A percentile compares a stretch with the other conserved stretches of the same genome.
These are phyloP conservation scores for Myoxocephalus aenaeus DNA, from an alignment of 2,797 vertebrate genomes.

Conservation along the genomic window DNA sequence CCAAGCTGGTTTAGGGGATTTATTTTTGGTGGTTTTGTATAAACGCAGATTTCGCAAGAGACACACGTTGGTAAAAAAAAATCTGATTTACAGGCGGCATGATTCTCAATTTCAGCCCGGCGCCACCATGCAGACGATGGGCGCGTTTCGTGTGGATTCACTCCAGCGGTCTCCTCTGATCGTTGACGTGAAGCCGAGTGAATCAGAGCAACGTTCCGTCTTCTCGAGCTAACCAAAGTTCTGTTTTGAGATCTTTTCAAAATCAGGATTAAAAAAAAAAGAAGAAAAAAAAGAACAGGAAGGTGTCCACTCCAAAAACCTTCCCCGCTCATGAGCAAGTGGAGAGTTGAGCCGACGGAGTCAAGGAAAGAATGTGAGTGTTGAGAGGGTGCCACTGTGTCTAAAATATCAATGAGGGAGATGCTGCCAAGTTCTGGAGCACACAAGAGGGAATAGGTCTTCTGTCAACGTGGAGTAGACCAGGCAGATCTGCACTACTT, in stretches of 20 bases:
- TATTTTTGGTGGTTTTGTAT: constrained; percentile 35
- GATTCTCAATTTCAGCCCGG: constrained; percentile 76
- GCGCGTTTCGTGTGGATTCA: constrained; percentile 76
- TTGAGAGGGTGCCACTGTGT: constrained; percentile 79
- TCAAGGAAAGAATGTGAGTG: constrained; percentile 79
- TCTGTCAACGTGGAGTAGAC: constrained; percentile 55
- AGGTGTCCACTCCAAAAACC: constrained; percentile 60
- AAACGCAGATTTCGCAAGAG: constrained; percentile 61
- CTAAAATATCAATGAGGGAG: constrained; percentile 82
- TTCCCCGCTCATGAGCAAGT: constrained; percentile 72
- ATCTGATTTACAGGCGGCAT: constrained; percentile 79
- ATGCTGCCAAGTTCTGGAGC: constrained; percentile 72
- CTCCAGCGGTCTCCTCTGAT: constrained; percentile 74
- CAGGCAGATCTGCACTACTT: constrained; percentile 20
- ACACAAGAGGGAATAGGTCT: constrained; percentile 58
- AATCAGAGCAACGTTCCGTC: constrained; percentile 75
- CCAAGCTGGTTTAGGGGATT: constrained; percentile 46
- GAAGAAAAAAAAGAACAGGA: constrained; percentile 1
- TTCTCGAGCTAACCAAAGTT: constrained; percentile 69
- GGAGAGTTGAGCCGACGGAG: constrained; percentile 75
- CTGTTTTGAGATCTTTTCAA: constrained; percentile 67
- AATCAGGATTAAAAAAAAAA: constrained; percentile 65
- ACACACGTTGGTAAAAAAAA: constrained; percentile 50
- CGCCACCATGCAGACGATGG: constrained; percentile 76
- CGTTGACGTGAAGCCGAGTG: constrained; percentile 76